phyloP scores from a whole-genome alignment of 2,888 invertebrate species.

The Argyra leucocephala region DNA sequence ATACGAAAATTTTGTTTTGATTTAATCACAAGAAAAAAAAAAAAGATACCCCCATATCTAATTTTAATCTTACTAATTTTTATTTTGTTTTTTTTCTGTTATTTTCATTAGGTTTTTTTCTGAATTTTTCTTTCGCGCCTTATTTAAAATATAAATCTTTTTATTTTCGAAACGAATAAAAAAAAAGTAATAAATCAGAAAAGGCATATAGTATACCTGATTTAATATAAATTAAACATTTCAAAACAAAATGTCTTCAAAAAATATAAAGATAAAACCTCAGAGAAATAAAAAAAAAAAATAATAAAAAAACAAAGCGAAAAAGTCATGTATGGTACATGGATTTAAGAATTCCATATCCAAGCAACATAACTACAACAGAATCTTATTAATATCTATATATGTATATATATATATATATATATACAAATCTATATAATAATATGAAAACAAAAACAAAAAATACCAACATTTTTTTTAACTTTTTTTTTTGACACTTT shows the following conservation, averaged over 20 bases:
- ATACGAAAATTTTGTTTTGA: too few relatives aligned
- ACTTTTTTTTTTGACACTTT: conserved; percentile 2
- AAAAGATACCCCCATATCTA: too few relatives aligned
- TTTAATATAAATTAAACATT: conserved; percentile 3
- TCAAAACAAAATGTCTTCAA: conserved; percentile 6
- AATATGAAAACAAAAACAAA: neutral
- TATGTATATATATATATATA: too few relatives aligned
- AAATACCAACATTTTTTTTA: neutral
- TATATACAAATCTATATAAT: too few relatives aligned
- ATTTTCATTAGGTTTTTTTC: too few relatives aligned
- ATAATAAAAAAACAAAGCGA: too few relatives aligned
- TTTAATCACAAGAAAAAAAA: too few relatives aligned
- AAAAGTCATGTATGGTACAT: neutral
- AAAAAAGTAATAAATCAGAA: neutral
- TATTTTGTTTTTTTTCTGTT: too few relatives aligned
- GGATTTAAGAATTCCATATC: neutral
- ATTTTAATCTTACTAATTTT: too few relatives aligned
- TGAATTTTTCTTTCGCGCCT: neutral
- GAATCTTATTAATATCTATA: too few relatives aligned
- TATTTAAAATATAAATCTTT: neutral
- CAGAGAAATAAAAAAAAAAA: neutral
- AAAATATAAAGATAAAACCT: neutral
- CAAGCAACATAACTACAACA: neutral
- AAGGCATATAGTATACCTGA: neutral
- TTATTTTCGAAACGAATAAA: neutral